Percentiles rank a stretch among this genome's conserved stretches.
These are phyloP conservation scores for Mamestra configurata DNA, from an alignment of 1,140 invertebrate species.

Conservation along the genomic window DNA sequence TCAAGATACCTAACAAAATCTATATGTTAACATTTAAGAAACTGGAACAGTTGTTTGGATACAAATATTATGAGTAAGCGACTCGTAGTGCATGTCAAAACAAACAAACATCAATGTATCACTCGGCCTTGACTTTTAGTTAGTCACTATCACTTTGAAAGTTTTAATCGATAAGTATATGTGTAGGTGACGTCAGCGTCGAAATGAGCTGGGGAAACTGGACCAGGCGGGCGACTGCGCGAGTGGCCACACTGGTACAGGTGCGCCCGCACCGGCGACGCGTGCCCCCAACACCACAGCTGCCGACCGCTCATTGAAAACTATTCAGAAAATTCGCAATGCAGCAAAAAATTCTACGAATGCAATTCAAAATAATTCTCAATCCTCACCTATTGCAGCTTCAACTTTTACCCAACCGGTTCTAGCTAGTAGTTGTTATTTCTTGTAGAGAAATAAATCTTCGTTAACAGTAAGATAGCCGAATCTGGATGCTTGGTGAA, in stretches of 20 bases:
- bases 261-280: conserved; percentile 62
- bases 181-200: conserved; percentile 65
- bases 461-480: background rate
- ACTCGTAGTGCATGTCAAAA: background rate
- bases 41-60: conserved; percentile 13
- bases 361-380: conserved; percentile 2
- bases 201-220: conserved; percentile 59
- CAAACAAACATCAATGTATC: conserved; percentile 33
- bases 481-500: conserved; percentile 7
- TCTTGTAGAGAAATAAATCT: background rate
- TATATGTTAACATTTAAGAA: background rate
- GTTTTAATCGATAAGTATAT: conserved; percentile 57
- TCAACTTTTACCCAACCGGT: background rate
- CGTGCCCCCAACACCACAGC: conserved; percentile 63
- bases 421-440: background rate
- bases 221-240: conserved; percentile 68
- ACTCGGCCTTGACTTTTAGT: conserved; percentile 44
- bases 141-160: conserved; percentile 59
- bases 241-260: conserved; percentile 63
- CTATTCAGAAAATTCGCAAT: conserved; percentile 48
- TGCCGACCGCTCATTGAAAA: conserved; percentile 57
- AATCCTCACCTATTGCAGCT: background rate
- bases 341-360: conserved; percentile 25
- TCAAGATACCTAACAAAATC: background rate
- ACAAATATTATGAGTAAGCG: conserved; percentile 14